These are phyloP conservation scores for Sitta carolinensis DNA, from an alignment of 2,797 vertebrate genomes.

Conservation along the genomic window DNA sequence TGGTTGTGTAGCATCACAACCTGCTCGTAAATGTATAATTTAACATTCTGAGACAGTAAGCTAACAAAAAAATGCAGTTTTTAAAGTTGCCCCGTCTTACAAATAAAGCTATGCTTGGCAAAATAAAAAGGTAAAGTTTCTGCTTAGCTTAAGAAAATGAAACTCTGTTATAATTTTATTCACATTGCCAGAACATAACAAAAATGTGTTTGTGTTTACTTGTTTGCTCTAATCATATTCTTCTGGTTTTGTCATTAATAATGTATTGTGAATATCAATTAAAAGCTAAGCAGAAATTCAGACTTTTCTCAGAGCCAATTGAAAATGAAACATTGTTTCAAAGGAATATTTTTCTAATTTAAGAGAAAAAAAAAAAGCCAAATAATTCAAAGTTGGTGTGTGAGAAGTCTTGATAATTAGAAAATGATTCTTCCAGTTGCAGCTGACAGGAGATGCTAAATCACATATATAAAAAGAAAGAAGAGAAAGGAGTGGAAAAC, in stretches of 20 bases:
- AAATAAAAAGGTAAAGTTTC: background rate
- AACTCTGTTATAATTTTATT: background rate
- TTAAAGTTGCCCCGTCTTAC: background rate
- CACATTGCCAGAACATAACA: background rate
- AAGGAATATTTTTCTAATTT: constrained; percentile 49
- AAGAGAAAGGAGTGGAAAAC: constrained; percentile 10
- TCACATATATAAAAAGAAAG: constrained; percentile 6
- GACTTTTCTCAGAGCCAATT: background rate
- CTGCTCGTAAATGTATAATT: background rate
- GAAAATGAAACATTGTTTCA: constrained; percentile 48
- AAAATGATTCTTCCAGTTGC: constrained; percentile 62
- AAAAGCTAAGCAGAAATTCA: constrained; percentile 24
- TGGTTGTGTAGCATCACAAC: background rate
- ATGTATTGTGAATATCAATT: constrained; percentile 50
- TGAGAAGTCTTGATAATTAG: constrained; percentile 63
- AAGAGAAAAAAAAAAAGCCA: background rate
- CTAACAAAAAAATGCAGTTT: background rate
- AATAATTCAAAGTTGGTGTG: constrained; percentile 1
- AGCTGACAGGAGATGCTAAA: constrained; percentile 46
- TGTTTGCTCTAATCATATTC: constrained; percentile 38
- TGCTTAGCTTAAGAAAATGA: background rate
- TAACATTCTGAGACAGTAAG: background rate
- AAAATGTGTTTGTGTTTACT: constrained; percentile 39
- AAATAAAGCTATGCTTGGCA: background rate
- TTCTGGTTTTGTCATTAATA: constrained; percentile 40